Percentiles rank a stretch among this genome's conserved stretches.
phyloP scores from a whole-genome alignment of 2,888 invertebrate genomes.

The Piscicola geometra region DNA sequence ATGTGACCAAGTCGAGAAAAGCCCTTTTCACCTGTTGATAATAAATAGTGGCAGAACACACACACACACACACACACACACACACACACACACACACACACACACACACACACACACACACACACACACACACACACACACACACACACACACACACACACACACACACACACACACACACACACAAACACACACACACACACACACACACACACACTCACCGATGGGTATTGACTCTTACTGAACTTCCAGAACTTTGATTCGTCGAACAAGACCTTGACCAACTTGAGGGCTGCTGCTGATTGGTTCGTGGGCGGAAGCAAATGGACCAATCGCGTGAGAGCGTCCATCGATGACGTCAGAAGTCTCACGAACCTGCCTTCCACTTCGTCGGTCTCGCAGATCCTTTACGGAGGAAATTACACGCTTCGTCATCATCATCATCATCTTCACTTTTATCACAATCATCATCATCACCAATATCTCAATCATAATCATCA shows the following conservation, averaged over 20 bases:
- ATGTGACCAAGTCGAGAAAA: conserved; percentile 55
- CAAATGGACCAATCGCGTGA: conserved; percentile 63
- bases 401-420: no score
- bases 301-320: conserved; percentile 60
- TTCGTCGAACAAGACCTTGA: conserved; percentile 56
- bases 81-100: no score
- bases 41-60: no score
- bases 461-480: no score
- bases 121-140: no score
- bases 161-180: neutral
- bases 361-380: conserved; percentile 67
- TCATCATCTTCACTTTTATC: no score
- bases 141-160: neutral
- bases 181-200: no score
- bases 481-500: neutral
- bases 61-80: no score
- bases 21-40: conserved; percentile 31
- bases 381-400: conserved; percentile 65
- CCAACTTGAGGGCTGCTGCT: conserved; percentile 57
- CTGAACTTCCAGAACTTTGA: conserved; percentile 71
- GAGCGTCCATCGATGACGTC: conserved; percentile 65
- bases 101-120: no score
- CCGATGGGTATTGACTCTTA: conserved; percentile 53
- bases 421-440: no score
- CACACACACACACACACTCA: no score